Evolutionary conservation across 2,888 invertebrate genomes (phyloP).

Genomic region (Brachylomia viminalis): DNA sequence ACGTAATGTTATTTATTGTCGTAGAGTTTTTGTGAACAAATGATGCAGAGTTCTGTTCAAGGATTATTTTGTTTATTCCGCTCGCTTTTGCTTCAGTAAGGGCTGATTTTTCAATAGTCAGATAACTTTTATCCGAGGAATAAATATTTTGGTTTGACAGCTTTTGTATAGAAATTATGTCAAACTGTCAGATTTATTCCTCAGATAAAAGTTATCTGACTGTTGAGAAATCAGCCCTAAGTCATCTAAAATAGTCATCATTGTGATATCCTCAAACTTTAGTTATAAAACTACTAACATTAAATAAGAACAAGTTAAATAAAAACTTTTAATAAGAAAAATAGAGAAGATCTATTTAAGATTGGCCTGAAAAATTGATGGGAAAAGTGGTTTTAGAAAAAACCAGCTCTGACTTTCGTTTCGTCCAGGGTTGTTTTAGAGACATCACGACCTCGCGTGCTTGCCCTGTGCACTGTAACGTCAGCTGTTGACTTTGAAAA

Average conservation of each 20-base stretch:
- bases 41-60: no score
- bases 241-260: no score
- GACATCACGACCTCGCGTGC: slow-evolving; percentile 46
- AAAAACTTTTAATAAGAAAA: no score
- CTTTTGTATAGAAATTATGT: no score
- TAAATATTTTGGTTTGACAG: no score
- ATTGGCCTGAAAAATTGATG: background rate
- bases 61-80: background rate
- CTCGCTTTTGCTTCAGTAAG: background rate
- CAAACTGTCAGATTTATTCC: no score
- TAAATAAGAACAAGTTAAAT: background rate
- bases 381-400: background rate
- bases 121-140: no score
- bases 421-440: slow-evolving; percentile 8
- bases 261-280: no score
- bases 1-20: background rate
- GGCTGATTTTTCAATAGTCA: no score
- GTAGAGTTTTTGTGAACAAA: background rate
- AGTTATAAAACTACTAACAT: background rate
- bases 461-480: background rate
- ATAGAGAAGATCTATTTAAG: background rate
- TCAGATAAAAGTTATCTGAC: no score
- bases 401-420: background rate
- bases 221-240: no score
- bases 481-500: slow-evolving; percentile 26